phyloP scores from a whole-genome alignment of 2,888 invertebrate species.

The Alviniconcha strummeri region DNA sequence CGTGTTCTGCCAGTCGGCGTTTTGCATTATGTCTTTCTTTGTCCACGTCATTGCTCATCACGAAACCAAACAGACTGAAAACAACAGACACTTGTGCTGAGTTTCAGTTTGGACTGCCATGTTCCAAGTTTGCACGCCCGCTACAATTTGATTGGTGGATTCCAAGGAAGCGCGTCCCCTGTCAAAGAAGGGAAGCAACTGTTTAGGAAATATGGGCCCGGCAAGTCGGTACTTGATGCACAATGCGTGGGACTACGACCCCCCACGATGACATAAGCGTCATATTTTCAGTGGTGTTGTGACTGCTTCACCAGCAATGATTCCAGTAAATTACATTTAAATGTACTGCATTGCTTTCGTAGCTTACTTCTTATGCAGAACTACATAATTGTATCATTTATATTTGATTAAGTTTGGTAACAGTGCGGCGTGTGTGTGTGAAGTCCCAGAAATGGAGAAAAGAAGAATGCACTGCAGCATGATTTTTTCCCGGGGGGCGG shows the following conservation, averaged over 20 bases:
- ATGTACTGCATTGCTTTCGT: too few relatives aligned
- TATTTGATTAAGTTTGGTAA: too few relatives aligned
- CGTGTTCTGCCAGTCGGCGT: conserved; percentile 58
- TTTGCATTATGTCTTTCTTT: conserved; percentile 44
- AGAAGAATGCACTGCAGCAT: too few relatives aligned
- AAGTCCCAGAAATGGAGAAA: too few relatives aligned
- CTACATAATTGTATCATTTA: too few relatives aligned
- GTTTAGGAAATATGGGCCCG: not conserved
- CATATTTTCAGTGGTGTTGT: not conserved
- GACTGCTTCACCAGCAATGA: too few relatives aligned
- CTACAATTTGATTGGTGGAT: conserved; percentile 56
- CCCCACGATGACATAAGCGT: not conserved
- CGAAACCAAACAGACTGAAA: not conserved
- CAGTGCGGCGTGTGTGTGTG: too few relatives aligned
- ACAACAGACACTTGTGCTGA: not conserved
- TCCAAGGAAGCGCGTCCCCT: conserved; percentile 29
- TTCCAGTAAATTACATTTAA: too few relatives aligned
- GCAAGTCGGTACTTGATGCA: conserved; percentile 28
- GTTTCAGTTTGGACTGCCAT: conserved; percentile 50
- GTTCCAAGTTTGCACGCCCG: conserved; percentile 56
- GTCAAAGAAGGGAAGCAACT: conserved; percentile 23
- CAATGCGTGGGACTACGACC: conserved; percentile 22
- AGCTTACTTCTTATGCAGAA: too few relatives aligned
- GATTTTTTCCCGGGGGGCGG: too few relatives aligned
- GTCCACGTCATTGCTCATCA: conserved; percentile 49